Evolutionary conservation across 1,140 invertebrate genomes (phyloP).

Genomic region (Sinella curviseta): DNA sequence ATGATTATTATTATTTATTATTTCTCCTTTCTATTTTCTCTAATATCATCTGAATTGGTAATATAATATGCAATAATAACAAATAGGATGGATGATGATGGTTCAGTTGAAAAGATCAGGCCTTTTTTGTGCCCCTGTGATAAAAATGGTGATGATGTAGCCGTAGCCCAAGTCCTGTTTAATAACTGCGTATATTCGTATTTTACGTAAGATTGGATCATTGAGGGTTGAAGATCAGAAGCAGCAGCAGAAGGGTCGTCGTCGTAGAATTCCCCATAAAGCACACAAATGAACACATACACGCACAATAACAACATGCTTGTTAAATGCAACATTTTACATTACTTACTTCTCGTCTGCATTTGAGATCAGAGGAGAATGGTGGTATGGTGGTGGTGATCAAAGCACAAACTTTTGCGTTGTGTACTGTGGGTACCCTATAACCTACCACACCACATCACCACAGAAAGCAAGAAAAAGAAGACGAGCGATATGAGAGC

Average conservation of each 20-base stretch:
- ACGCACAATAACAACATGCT: too few species aligned
- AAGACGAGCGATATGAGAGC: neutral
- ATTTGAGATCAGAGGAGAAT: neutral
- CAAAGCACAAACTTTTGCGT: conserved; percentile 16
- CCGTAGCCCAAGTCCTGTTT: too few species aligned
- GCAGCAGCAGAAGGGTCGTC: neutral
- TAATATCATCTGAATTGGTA: neutral
- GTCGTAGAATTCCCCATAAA: too few species aligned
- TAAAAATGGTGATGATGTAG: neutral
- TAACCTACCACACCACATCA: neutral
- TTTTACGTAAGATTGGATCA: too few species aligned
- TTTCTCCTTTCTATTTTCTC: neutral
- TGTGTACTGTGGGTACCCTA: conserved; percentile 23
- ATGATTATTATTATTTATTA: neutral
- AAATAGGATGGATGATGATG: neutral
- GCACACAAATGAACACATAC: too few species aligned
- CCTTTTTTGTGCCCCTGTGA: conserved; percentile 8
- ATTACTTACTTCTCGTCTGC: too few species aligned
- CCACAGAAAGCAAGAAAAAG: neutral
- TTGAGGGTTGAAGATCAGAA: conserved; percentile 18
- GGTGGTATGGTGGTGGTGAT: neutral
- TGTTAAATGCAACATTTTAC: too few species aligned
- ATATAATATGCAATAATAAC: conserved; percentile 27
- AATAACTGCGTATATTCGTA: too few species aligned
- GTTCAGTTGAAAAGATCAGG: neutral